phyloP scores from a whole-genome alignment of 2,888 invertebrate species.

The Tyria jacobaeae region DNA sequence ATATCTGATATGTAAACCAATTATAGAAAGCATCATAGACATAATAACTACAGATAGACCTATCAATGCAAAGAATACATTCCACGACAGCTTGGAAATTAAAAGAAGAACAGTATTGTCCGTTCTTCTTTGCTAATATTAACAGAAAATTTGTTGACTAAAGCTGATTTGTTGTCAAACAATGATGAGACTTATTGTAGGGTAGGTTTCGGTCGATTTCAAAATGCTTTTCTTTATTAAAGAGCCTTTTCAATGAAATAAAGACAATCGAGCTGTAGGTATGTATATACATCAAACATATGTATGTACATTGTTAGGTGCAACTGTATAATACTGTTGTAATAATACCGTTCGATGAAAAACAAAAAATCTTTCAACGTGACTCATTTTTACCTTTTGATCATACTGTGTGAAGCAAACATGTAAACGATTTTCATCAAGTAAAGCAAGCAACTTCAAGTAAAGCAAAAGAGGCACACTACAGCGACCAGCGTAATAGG shows the following conservation, averaged over 20 bases:
- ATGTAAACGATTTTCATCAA: constrained; percentile 4
- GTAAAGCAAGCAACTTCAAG: not conserved
- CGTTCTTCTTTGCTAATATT: not conserved
- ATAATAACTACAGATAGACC: not conserved
- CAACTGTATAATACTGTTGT: constrained; percentile 21
- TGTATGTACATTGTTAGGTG: constrained; percentile 31
- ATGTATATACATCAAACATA: no score
- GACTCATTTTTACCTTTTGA: constrained; percentile 42
- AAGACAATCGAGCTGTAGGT: constrained; percentile 26
- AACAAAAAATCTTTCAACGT: constrained; percentile 34
- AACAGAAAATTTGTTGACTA: not conserved
- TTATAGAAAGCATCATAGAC: not conserved
- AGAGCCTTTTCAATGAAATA: constrained; percentile 29
- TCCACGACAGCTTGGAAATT: not conserved
- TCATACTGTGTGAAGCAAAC: constrained; percentile 15
- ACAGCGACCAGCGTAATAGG: no score
- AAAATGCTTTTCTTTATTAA: constrained; percentile 16
- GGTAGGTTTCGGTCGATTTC: not conserved
- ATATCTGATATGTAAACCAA: not conserved
- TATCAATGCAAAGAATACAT: not conserved
- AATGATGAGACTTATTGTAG: not conserved
- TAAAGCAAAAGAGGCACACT: not conserved
- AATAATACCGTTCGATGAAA: constrained; percentile 29
- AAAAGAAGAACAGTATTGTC: not conserved
- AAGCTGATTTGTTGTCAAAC: not conserved